A percentile compares a stretch with the other conserved stretches of the same genome.
These are phyloP conservation scores for Pedionomus torquatus DNA, from an alignment of 2,113 vertebrate species.

Conservation along the genomic window DNA sequence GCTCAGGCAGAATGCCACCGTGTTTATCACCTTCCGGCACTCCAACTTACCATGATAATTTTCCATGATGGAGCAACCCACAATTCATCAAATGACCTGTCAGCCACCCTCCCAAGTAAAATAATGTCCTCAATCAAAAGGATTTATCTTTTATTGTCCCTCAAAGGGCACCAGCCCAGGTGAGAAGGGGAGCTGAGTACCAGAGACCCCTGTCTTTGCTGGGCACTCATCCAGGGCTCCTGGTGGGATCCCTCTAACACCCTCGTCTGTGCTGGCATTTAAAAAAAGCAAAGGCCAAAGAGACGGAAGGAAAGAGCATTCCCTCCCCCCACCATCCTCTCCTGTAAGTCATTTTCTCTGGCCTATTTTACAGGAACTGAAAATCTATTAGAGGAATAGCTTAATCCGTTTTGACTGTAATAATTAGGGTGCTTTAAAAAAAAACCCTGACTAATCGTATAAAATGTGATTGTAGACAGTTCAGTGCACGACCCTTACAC, in stretches of 20 bases:
- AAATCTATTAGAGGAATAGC: conserved; percentile 64
- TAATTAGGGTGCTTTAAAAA: conserved; percentile 65
- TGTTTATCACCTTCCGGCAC: background rate
- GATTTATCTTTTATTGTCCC: background rate
- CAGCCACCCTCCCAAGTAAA: background rate
- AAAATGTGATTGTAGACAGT: conserved; percentile 58
- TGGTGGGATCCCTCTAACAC: background rate
- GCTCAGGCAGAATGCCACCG: background rate
- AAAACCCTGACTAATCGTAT: conserved; percentile 58
- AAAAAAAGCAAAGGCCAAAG: background rate
- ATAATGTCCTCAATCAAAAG: background rate
- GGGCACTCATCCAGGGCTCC: background rate
- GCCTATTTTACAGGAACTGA: conserved; percentile 62
- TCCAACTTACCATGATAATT: background rate
- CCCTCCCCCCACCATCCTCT: background rate
- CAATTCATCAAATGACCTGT: background rate
- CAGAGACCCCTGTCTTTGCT: background rate
- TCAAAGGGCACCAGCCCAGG: background rate
- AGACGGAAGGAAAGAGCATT: background rate
- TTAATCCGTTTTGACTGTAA: conserved; percentile 65
- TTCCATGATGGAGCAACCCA: background rate
- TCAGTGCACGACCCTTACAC: conserved; percentile 46
- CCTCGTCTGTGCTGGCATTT: background rate
- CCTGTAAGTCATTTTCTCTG: conserved; percentile 10
- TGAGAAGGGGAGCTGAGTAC: background rate